These are phyloP conservation scores for Anticlea derivata DNA, from an alignment of 2,888 invertebrate genomes.

Conservation along the genomic window DNA sequence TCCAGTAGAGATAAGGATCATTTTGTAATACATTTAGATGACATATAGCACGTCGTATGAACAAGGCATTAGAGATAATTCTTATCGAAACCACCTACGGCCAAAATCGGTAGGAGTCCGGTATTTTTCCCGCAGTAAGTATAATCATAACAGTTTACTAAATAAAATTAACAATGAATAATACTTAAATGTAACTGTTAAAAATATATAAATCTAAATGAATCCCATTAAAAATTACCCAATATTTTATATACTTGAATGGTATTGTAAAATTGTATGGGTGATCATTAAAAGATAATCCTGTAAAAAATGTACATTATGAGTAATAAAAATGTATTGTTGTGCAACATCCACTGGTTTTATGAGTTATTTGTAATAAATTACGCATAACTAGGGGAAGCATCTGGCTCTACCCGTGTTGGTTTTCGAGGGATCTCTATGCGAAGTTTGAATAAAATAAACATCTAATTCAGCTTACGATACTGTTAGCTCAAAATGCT, in stretches of 20 bases:
- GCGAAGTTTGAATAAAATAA: too few species aligned
- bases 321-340: conserved; percentile 51
- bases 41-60: too few species aligned
- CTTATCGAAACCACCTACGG: conserved; percentile 17
- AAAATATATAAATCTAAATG: conserved; percentile 54
- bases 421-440: neutral
- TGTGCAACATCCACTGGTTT: conserved; percentile 46
- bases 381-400: conserved; percentile 20
- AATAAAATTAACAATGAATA: conserved; percentile 37
- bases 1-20: too few species aligned
- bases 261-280: conserved; percentile 43
- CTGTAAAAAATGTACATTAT: conserved; percentile 63
- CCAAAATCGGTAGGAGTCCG: neutral
- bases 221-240: conserved; percentile 67
- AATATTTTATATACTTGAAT: conserved; percentile 58
- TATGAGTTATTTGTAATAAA: conserved; percentile 79
- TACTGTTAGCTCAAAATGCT: too few species aligned
- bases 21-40: too few species aligned
- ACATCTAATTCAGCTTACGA: too few species aligned
- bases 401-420: conserved; percentile 5
- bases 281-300: conserved; percentile 73
- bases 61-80: neutral
- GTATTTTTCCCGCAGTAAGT: conserved; percentile 16
- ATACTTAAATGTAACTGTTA: conserved; percentile 38
- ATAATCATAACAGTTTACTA: conserved; percentile 29